Percentiles rank a stretch among this genome's conserved stretches.
Conservation (phyloP, 2,113 vertebrate genomes). For the Ptilorrhoa leucosticta region DNA sequence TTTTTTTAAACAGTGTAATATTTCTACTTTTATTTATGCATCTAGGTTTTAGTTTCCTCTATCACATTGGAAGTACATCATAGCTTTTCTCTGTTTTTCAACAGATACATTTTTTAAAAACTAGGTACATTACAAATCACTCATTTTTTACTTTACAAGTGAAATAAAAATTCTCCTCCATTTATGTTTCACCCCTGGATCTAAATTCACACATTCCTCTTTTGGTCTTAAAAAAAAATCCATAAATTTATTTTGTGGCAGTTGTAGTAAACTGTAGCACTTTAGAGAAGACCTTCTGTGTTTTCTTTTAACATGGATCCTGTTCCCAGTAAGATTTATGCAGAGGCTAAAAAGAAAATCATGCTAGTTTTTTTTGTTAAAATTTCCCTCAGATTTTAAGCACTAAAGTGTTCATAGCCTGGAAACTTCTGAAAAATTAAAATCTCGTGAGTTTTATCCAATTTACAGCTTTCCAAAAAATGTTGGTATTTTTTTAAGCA, state of each 20-base stretch:
- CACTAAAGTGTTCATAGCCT: background rate
- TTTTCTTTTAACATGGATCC: constrained; percentile 22
- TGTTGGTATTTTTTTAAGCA: background rate
- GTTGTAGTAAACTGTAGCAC: constrained; percentile 40
- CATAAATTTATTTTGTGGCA: constrained; percentile 16
- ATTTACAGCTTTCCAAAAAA: background rate
- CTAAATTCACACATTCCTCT: constrained; percentile 19
- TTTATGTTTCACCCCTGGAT: constrained; percentile 24
- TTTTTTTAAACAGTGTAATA: background rate
- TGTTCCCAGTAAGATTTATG: constrained; percentile 33
- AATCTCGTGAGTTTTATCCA: background rate
- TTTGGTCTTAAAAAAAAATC: background rate
- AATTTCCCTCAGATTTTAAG: background rate
- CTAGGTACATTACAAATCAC: background rate
- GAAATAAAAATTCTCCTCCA: background rate
- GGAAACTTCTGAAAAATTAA: background rate
- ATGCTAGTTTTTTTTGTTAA: background rate
- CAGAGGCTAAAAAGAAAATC: constrained; percentile 32
- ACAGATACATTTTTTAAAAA: background rate
- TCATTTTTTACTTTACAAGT: background rate
- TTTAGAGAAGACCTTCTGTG: constrained; percentile 39
- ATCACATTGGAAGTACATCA: background rate
- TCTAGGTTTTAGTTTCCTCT: background rate
- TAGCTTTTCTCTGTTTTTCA: background rate
- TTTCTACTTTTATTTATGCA: background rate